phyloP scores from a whole-genome alignment of 2,888 invertebrate genomes.

The Platycheirus rosarum region DNA sequence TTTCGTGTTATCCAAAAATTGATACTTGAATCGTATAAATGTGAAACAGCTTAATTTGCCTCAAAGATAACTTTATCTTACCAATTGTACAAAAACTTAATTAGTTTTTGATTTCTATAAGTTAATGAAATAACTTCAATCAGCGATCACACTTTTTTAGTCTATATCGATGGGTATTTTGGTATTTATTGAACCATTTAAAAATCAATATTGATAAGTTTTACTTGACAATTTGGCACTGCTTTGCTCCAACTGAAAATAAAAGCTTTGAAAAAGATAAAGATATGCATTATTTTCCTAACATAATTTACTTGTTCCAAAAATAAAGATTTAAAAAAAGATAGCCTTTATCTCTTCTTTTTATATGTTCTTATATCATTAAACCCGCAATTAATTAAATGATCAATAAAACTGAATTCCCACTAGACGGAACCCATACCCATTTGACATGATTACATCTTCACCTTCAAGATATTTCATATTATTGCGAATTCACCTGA shows the following conservation, averaged over 20 bases:
- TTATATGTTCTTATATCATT: not conserved
- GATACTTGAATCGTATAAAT: not conserved
- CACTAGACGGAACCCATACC: not conserved
- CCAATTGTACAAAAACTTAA: not conserved
- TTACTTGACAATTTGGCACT: too few species aligned
- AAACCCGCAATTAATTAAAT: not conserved
- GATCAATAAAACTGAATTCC: not conserved
- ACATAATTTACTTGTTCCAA: too few species aligned
- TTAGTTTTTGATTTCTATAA: not conserved
- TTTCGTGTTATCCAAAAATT: not conserved
- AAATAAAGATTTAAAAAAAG: too few species aligned
- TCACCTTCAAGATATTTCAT: not conserved
- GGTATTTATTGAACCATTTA: too few species aligned
- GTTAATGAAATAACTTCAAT: too few species aligned
- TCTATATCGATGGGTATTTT: too few species aligned
- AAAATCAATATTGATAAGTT: too few species aligned
- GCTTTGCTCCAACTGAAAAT: too few species aligned
- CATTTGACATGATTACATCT: not conserved
- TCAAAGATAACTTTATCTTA: not conserved
- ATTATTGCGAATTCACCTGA: not conserved
- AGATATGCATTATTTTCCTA: too few species aligned
- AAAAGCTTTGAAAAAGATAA: too few species aligned
- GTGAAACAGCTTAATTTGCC: not conserved
- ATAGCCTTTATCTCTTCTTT: too few species aligned
- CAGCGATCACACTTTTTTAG: too few species aligned